Base-by-base conservation (phyloP, 2,888 invertebrate genomes). In the Tinea semifulvella region DNA sequence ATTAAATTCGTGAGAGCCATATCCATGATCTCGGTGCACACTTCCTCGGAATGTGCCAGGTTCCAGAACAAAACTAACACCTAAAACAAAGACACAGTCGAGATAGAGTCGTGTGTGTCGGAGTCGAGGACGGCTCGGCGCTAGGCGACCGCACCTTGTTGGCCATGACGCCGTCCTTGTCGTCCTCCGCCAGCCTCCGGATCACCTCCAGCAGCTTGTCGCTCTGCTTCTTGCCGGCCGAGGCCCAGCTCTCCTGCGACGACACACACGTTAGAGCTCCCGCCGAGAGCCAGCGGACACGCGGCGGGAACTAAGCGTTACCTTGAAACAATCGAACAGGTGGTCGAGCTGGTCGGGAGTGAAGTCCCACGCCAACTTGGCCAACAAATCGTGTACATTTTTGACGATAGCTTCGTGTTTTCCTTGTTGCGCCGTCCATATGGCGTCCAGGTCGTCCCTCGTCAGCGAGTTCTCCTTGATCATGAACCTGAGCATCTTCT, bases 371-470 rank as follows among this genome's bases (percentile, higher is more conserved):
- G 98, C 98, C 43, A 98, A 82, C 73, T 98, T 98, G 7, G 98
- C 96, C 47, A 98, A 72, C 52, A 98, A 79, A 66, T 98, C 98
- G 65, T 98, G 98, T 31, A 98, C 91, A 66, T 98, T 98, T 72
- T 96, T 98, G 6, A 98, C 98, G 56, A 98, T 98, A 6, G 97
- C 97, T 70, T 98, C 98, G 68, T 98, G 98, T 74, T 98, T 98
- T 11, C 96, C 97, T 48, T 92, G 92, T 77, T 98, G 98, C 2
- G 98, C 97, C 45, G 92, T 92, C 98, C 98, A 98, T 50, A 98
- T 91, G 10, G 93, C 94, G 65, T 98, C 97, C 55, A 98, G 83
- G 69, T 98, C 98, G 53, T 91, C 90, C 43, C 93, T 79, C 2
- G 94, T 94, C 47, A 98, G 76, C 0, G 95, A 91, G 54, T 90